phyloP scores from a whole-genome alignment of 2,797 vertebrate species.

The Poeciliopsis turneri region DNA sequence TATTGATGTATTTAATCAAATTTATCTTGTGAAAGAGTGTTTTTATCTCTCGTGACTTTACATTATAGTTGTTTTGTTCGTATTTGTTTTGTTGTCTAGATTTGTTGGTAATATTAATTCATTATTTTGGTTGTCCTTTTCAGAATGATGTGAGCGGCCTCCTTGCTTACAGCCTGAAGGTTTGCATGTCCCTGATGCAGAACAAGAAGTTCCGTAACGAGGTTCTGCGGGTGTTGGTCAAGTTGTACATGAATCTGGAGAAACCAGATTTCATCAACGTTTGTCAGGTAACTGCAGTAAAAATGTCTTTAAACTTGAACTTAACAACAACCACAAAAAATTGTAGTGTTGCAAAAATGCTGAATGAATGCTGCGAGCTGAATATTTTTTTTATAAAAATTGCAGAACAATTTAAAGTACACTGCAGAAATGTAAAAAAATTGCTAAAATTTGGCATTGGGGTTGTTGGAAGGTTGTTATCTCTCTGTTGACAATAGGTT shows the following conservation, averaged over 20 bases:
- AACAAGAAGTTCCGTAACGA: constrained; percentile 98
- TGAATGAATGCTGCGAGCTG: no score
- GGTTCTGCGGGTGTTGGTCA: constrained; percentile 94
- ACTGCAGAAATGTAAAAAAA: no score
- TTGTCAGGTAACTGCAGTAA: constrained; percentile 87
- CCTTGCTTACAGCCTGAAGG: constrained; percentile 97
- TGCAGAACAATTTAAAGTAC: no score
- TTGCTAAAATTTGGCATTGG: no score
- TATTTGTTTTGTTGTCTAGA: neutral
- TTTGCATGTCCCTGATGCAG: constrained; percentile 99
- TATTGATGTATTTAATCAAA: neutral
- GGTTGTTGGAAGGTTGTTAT: neutral
- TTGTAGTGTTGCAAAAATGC: no score
- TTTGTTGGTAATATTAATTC: neutral
- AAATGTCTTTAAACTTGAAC: neutral
- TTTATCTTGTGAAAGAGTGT: neutral
- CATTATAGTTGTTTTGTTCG: neutral
- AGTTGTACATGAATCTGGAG: constrained; percentile 99
- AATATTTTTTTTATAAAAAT: no score
- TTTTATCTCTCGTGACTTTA: neutral
- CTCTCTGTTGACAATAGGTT: neutral
- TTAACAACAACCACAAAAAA: no score
- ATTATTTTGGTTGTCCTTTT: constrained; percentile 46
- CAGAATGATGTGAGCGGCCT: constrained; percentile 96
- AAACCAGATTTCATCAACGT: constrained; percentile 99